These are phyloP conservation scores for Tiliacea citrago DNA, from an alignment of 2,888 invertebrate species.

Conservation along the genomic window DNA sequence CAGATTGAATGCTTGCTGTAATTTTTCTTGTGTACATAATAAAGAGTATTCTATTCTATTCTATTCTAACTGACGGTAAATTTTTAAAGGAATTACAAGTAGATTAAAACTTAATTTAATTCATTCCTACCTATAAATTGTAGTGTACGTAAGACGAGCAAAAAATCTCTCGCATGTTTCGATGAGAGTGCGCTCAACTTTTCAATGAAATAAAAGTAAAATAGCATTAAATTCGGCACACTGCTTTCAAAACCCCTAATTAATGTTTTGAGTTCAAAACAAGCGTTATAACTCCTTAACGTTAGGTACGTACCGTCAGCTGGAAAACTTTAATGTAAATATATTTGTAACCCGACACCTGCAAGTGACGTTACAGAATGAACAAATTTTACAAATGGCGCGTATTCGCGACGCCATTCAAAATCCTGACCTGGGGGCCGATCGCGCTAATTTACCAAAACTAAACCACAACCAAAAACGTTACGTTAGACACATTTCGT, in stretches of 20 bases:
- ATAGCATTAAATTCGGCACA: not conserved
- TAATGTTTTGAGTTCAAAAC: constrained; percentile 31
- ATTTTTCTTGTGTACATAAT: too few relatives aligned
- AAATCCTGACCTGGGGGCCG: not conserved
- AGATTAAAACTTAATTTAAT: too few relatives aligned
- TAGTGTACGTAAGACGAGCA: too few relatives aligned
- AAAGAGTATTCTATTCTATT: too few relatives aligned
- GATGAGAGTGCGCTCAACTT: not conserved
- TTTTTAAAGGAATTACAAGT: too few relatives aligned
- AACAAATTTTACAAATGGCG: constrained; percentile 29
- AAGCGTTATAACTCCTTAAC: constrained; percentile 19
- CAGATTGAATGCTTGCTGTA: not conserved
- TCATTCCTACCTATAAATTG: too few relatives aligned
- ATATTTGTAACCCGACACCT: constrained; percentile 15
- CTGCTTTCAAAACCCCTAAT: constrained; percentile 15
- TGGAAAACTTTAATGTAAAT: constrained; percentile 27
- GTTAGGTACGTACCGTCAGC: constrained; percentile 6
- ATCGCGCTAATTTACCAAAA: too few relatives aligned
- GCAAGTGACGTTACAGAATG: constrained; percentile 26
- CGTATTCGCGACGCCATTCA: constrained; percentile 5
- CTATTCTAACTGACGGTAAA: too few relatives aligned
- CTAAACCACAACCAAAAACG: too few relatives aligned
- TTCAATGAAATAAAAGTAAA: not conserved
- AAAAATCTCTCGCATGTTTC: too few relatives aligned
- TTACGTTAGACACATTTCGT: too few relatives aligned